Percentiles rank a stretch among this genome's conserved stretches.
These are phyloP conservation scores for Pionites leucogaster DNA, from an alignment of 2,113 vertebrate species.

Conservation along the genomic window DNA sequence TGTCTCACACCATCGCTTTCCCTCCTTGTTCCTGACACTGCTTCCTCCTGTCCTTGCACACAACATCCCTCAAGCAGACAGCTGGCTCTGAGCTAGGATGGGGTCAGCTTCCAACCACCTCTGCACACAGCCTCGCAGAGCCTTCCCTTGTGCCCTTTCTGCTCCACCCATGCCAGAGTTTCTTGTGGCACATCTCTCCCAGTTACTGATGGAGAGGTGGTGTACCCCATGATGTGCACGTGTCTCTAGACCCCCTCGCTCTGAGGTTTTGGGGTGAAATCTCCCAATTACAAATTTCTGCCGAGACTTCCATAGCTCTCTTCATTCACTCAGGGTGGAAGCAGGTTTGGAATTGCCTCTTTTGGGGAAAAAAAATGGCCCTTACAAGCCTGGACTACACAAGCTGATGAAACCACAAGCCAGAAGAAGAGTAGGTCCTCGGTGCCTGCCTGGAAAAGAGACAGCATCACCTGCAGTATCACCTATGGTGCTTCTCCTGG, in stretches of 20 bases:
- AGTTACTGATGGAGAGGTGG: not conserved
- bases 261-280: not conserved
- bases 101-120: not conserved
- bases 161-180: not conserved
- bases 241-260: not conserved
- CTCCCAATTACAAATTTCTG: not conserved
- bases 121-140: fast-evolving
- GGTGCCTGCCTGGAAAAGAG: fast-evolving
- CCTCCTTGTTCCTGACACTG: not conserved
- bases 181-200: not conserved
- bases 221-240: fast-evolving
- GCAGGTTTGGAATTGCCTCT: not conserved
- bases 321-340: not conserved
- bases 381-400: not conserved
- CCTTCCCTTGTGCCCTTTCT: not conserved
- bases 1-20: not conserved
- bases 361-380: not conserved
- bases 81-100: not conserved
- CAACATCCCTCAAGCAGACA: not conserved
- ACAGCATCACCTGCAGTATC: not conserved
- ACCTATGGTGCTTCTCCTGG: not conserved
- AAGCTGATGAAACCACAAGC: fast-evolving
- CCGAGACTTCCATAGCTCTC: not conserved
- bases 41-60: not conserved
- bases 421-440: not conserved